Percentiles rank a stretch among this genome's conserved stretches.
These are phyloP conservation scores for Cotesia typhae DNA, from an alignment of 1,140 invertebrate species.

Conservation along the genomic window DNA sequence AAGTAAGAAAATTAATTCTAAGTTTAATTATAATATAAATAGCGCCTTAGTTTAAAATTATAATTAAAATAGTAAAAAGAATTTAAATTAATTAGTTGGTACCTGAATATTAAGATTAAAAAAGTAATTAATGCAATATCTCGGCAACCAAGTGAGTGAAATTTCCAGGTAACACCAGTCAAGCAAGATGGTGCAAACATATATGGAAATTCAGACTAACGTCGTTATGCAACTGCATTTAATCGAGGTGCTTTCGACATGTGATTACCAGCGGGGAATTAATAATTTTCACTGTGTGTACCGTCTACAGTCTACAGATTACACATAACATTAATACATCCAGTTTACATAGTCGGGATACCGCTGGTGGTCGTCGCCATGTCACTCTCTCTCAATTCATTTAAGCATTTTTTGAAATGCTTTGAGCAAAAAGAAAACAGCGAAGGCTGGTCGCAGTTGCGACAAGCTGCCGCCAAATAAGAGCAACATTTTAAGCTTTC, in stretches of 20 bases:
- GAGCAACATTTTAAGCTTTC: constrained; percentile 62
- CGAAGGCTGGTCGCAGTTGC: constrained; percentile 60
- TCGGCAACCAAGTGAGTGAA: constrained; percentile 13
- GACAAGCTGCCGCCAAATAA: constrained; percentile 62
- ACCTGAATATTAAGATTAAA: neutral
- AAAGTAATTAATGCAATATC: constrained; percentile 19
- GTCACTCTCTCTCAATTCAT: constrained; percentile 46
- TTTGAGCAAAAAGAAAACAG: constrained; percentile 62
- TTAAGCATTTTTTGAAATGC: constrained; percentile 62
- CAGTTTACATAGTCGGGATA: neutral
- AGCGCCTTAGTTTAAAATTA: too few relatives aligned
- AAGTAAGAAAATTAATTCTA: too few relatives aligned
- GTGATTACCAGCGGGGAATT: neutral
- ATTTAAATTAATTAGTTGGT: too few relatives aligned
- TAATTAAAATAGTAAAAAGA: too few relatives aligned
- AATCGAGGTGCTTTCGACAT: constrained; percentile 25
- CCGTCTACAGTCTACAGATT: too few relatives aligned
- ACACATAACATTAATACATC: too few relatives aligned
- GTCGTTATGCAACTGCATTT: constrained; percentile 12
- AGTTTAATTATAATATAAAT: too few relatives aligned
- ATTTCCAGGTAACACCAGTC: constrained; percentile 33
- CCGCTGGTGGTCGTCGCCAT: constrained; percentile 8
- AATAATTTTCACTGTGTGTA: constrained; percentile 20
- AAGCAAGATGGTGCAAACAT: constrained; percentile 24
- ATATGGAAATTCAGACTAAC: constrained; percentile 29